phyloP scores from a whole-genome alignment of 2,888 invertebrate species.

The Drosophila longiperda region DNA sequence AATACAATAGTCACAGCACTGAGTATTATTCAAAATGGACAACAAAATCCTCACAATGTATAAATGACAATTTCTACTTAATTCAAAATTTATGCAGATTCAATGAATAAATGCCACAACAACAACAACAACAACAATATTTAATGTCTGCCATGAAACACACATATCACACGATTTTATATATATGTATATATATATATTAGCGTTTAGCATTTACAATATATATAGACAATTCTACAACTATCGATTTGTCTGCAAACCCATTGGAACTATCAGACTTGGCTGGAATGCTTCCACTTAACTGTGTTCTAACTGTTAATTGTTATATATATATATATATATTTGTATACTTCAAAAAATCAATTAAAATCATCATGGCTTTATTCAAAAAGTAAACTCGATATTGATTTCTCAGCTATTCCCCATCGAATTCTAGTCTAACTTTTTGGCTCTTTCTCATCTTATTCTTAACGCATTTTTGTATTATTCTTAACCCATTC shows the following conservation, averaged over 20 bases:
- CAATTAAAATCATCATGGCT: background rate
- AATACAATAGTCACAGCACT: constrained; percentile 7
- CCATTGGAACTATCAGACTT: no score
- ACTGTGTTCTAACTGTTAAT: no score
- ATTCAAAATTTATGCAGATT: constrained; percentile 5
- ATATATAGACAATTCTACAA: background rate
- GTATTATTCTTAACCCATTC: background rate
- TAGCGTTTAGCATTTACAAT: background rate
- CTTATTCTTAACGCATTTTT: no score
- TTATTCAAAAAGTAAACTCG: background rate
- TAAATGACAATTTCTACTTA: background rate
- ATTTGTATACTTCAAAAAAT: no score
- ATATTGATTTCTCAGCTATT: background rate
- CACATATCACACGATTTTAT: background rate
- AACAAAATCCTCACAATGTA: constrained; percentile 10
- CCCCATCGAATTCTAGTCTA: background rate
- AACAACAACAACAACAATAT: background rate
- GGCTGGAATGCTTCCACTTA: background rate
- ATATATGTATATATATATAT: background rate
- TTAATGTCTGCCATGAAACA: background rate
- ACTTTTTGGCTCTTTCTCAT: background rate
- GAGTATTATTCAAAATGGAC: constrained; percentile 18
- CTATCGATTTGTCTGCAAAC: background rate
- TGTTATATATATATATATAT: no score
- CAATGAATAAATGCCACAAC: background rate